Evolutionary conservation across 2,888 invertebrate species (phyloP), one percentile per base, ranked within the genome.

Genomic region (Myopa testacea): DNA sequence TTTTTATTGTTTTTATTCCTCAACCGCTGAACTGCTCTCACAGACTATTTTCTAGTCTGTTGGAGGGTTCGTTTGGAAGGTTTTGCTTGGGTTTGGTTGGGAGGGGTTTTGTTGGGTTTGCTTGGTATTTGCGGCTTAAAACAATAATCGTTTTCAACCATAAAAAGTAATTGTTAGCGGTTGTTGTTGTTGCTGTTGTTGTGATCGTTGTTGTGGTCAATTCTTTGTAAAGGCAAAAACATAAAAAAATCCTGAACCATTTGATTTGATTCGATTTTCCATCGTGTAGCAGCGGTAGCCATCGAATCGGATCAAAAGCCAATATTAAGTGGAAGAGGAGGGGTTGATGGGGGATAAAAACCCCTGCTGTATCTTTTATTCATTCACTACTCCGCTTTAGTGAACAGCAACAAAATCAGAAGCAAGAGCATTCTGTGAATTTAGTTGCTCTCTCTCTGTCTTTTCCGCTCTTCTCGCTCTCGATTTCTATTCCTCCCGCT

Each of bases 71-170:
- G 19, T 4, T 7, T 10, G 26, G 62, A 19, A 0, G 62, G 10
- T 62, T 8, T 6, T 60, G n/a, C 19, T n/a, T 10, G n/a, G 14
- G n/a, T 16, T 3, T 12, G 58, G 58, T 5, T 58, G 58, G 58
- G n/a, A 4, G 58, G 34, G 52, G 14, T 16, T 16, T 52, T 45
- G 69, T 26, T 34, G 65, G 26, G 34, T 65, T 70, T 40, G 60
- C 34, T 72, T 60, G 45, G 68, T 68, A 40, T 58, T 60, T 75
- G 75, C 75, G 75, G 75, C 68, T 75, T 10, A 75, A 69, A 75
- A 75, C 75, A 75, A 75, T 75, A 75, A 75, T 75, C 69, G 75
- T 75, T 75, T 75, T 26, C 45, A 75, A 60, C 75, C 68, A 75
- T 75, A 69, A 75, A 77, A 77, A 77, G 58, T 72, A 67, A 71